These are phyloP conservation scores for Nebria brevicollis DNA, from an alignment of 2,888 invertebrate species.

Conservation along the genomic window DNA sequence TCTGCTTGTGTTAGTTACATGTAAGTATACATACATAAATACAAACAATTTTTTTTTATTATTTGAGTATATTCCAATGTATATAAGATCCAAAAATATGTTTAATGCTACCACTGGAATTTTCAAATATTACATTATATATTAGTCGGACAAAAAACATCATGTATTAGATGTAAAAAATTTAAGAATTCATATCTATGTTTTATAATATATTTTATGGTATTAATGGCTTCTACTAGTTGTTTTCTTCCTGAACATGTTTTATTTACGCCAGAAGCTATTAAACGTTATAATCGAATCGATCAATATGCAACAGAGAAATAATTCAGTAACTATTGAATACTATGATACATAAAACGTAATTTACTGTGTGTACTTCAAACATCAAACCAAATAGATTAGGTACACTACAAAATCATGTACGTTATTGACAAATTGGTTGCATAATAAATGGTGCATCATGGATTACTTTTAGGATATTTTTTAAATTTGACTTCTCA, in stretches of 20 bases:
- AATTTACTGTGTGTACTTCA: background rate
- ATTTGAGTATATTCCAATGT: background rate
- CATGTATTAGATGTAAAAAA: background rate
- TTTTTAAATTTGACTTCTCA: too few relatives aligned
- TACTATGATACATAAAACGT: background rate
- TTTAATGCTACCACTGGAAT: background rate
- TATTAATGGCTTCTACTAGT: too few relatives aligned
- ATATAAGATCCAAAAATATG: background rate
- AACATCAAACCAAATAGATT: too few relatives aligned
- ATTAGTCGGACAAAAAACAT: background rate
- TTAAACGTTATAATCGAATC: background rate
- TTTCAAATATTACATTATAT: background rate
- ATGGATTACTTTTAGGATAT: too few relatives aligned
- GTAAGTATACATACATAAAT: constrained; percentile 69
- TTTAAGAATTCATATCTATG: too few relatives aligned
- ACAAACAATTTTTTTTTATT: background rate
- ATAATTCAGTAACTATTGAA: background rate
- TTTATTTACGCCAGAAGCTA: constrained; percentile 3
- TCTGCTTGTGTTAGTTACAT: constrained; percentile 80
- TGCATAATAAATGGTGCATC: background rate
- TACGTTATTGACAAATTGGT: background rate
- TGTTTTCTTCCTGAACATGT: background rate
- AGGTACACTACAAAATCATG: too few relatives aligned
- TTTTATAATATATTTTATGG: too few relatives aligned
- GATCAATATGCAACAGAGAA: constrained; percentile 16